phyloP scores from a whole-genome alignment of 1,140 invertebrate species.

The Anastatus disparis region DNA sequence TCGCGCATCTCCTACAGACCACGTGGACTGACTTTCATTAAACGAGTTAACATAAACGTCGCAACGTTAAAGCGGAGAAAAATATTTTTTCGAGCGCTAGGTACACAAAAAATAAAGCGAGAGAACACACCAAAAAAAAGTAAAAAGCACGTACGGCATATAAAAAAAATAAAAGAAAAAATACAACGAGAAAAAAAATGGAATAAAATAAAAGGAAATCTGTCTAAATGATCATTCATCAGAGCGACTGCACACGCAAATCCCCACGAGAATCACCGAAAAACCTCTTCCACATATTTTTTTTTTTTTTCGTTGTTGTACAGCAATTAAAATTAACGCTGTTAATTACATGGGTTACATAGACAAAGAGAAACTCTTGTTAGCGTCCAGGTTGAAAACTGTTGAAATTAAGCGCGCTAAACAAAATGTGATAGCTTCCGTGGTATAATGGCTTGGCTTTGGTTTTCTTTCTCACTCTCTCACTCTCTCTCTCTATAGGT shows the following conservation, averaged over 20 bases:
- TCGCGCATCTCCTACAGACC: background rate
- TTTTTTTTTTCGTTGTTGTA: slow-evolving; percentile 47
- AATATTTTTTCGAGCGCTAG: too few relatives aligned
- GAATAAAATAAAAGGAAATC: slow-evolving; percentile 49
- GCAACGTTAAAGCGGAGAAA: background rate
- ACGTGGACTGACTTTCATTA: slow-evolving; percentile 15
- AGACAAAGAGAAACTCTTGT: slow-evolving; percentile 3
- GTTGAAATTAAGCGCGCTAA: slow-evolving; percentile 57
- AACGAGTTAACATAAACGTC: slow-evolving; percentile 17
- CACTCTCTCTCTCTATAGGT: too few relatives aligned
- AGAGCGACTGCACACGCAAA: slow-evolving; percentile 53
- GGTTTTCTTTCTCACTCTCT: too few relatives aligned
- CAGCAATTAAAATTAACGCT: slow-evolving; percentile 63
- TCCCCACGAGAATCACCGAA: too few relatives aligned
- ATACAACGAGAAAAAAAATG: slow-evolving; percentile 40
- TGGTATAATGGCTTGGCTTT: slow-evolving; percentile 59
- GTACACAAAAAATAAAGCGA: too few relatives aligned
- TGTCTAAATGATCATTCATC: slow-evolving; percentile 61
- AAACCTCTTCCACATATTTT: too few relatives aligned
- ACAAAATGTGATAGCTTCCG: slow-evolving; percentile 56
- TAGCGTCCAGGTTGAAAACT: slow-evolving; percentile 55
- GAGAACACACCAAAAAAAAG: too few relatives aligned
- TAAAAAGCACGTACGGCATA: too few relatives aligned
- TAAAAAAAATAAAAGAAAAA: too few relatives aligned
- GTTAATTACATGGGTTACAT: slow-evolving; percentile 57